Evolutionary conservation across 2,888 invertebrate genomes (phyloP), one percentile per base, ranked within the genome.

Genomic region (Teinopalpus imperialis): DNA sequence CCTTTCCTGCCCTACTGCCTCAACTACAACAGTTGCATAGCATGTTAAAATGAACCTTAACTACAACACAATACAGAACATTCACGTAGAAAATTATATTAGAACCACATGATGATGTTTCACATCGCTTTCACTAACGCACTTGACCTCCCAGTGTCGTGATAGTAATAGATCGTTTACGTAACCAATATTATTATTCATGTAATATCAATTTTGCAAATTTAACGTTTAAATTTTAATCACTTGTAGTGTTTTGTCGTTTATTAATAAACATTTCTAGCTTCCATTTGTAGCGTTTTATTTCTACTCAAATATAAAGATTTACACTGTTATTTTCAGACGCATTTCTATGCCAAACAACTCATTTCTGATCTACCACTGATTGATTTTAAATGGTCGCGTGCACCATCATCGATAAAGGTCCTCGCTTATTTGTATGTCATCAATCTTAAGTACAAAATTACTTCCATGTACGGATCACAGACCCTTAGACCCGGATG

Each of bases 1-100:
- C 62, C 63, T 21, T 57, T 51, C 49, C 64, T 63, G 63, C 69
- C 75, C 57, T 66, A 69, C 54, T 81, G 78, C 66, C 73, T 73
- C 55, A 54, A 64, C 49, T 69, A 74, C 59, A 56, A 69, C 57
- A 75, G 75, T 39, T 82, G 83, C 57, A 66, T 71, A 69, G 67
- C 74, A 53, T 70, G 58, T 51, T 82, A 61, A 54, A 39, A 18
- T 3, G 29, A 29, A 29, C 36, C 29, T 8, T 36, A 26, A 7
- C 10, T 5, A 8, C 16, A 4, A 13, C 29, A 9, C 30, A 2
- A 18, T 31, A 34, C 21, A 20, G 9, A 26, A 36, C 14, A 26
- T 39, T 24, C 12, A 32, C 26, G 20, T 24, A n/a, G 6, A 24
- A 35, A 3, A 26, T 9, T 32, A 10, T 36, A 12, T 37, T 32